Base-by-base conservation (phyloP, 2,888 invertebrate genomes). In the Molanna angustata region DNA sequence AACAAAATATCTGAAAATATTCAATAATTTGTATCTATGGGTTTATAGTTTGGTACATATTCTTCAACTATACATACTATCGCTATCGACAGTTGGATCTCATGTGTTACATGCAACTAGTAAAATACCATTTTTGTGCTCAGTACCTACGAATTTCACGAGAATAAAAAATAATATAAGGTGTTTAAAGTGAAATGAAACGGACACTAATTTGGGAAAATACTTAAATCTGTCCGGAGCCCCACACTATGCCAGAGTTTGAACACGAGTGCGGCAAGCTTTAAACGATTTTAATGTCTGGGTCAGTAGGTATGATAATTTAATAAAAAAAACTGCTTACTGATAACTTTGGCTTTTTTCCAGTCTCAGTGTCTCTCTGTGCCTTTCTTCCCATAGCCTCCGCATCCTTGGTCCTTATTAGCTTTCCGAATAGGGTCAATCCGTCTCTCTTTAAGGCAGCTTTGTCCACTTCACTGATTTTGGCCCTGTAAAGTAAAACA, bases 341-440 rank as follows among this genome's bases (percentile, higher is more conserved):
- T 76, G 89, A 85, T 61, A 91, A 74, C 69, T 86, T 86, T 64
- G 82, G 81, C 69, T 88, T 87, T 62, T 84, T 78, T 63, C 75
- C 76, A 59, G 72, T 69, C 49, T 69, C 61, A 49, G 69, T 58
- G 52, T 73, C 60, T 59, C 76, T 67, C 66, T 66, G 68, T 73
- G 69, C 78, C 66, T 75, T 80, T 61, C 74, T 70, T 62, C 66
- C 83, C 54, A 87, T 77, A n/a, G 75, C 69, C 9, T 86, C 86
- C n/a, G 86, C 81, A 68, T 91, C 88, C 69, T 89, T 89, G 59
- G 92, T 92, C 56, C 92, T 82, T 67, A 92, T 90, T 59, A 92
- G 79, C 72, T 89, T 91, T 51, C 88, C 85, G 70, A 92, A 88
- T 58, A 90, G 73, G 62, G 86, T 85, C 65, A 89, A 80, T 44